Percentiles rank a stretch among this genome's conserved stretches.
These are phyloP conservation scores for Centrocercus urophasianus DNA, from an alignment of 2,113 vertebrate species.

Conservation along the genomic window DNA sequence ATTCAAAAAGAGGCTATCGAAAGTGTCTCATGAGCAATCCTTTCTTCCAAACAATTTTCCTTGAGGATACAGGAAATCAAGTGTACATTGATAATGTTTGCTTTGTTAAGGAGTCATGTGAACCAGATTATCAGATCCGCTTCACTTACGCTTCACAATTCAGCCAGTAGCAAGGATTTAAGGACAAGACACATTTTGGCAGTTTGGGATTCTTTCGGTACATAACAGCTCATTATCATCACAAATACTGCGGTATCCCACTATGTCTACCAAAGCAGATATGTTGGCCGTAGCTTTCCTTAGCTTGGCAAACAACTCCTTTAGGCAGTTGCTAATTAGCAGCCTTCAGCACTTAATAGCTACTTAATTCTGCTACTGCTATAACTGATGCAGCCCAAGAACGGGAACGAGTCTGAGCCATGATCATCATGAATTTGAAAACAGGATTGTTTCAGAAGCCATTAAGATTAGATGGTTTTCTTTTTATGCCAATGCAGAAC, in stretches of 20 bases:
- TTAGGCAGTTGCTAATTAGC: background rate
- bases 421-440: background rate
- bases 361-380: background rate
- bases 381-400: background rate
- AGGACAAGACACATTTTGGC: background rate
- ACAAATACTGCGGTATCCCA: background rate
- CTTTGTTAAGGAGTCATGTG: slow-evolving; percentile 13
- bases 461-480: background rate
- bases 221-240: background rate
- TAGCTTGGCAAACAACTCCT: background rate
- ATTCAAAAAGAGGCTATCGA: slow-evolving; percentile 53
- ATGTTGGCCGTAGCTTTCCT: background rate
- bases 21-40: background rate
- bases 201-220: background rate
- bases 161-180: background rate
- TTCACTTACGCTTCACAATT: background rate
- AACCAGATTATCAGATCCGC: slow-evolving; percentile 20
- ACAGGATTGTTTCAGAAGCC: background rate
- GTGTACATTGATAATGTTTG: slow-evolving; percentile 37
- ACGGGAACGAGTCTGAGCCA: background rate
- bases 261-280: background rate
- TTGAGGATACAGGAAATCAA: slow-evolving; percentile 55
- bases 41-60: slow-evolving; percentile 44
- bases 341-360: background rate
- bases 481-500: background rate